phyloP scores from a whole-genome alignment of 1,140 invertebrate species.

The Lerema accius region DNA sequence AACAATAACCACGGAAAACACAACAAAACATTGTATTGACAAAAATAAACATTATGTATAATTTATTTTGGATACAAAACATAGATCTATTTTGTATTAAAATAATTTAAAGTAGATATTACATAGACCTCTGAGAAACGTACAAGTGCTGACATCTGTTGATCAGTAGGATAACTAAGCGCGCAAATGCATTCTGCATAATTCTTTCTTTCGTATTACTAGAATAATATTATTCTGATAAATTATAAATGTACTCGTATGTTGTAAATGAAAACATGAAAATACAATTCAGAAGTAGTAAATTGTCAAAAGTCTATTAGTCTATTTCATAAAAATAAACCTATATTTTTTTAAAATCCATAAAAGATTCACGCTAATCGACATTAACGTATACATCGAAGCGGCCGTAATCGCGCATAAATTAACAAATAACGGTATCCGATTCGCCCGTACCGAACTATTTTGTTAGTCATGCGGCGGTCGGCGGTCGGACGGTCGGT shows the following conservation, averaged over 20 bases:
- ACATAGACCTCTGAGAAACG: too few species aligned
- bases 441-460: conserved; percentile 41
- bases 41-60: too few species aligned
- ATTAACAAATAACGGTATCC: conserved; percentile 57
- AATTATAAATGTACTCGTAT: too few species aligned
- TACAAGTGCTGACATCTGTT: conserved; percentile 50
- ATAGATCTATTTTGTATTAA: too few species aligned
- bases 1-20: too few species aligned
- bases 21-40: too few species aligned
- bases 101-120: too few species aligned
- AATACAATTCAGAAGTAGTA: background rate
- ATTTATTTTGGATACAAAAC: too few species aligned
- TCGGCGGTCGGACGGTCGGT: conserved; percentile 37
- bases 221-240: too few species aligned
- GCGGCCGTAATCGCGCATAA: conserved; percentile 46
- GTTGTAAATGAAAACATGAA: too few species aligned
- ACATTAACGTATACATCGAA: conserved; percentile 10
- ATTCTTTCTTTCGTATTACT: background rate
- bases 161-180: conserved; percentile 42
- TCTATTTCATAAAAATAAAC: conserved; percentile 10
- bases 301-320: background rate
- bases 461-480: conserved; percentile 55
- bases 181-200: too few species aligned
- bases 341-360: background rate
- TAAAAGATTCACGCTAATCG: conserved; percentile 27